phyloP scores from a whole-genome alignment of 2,888 invertebrate species.

The Sarcophaga rosellei region DNA sequence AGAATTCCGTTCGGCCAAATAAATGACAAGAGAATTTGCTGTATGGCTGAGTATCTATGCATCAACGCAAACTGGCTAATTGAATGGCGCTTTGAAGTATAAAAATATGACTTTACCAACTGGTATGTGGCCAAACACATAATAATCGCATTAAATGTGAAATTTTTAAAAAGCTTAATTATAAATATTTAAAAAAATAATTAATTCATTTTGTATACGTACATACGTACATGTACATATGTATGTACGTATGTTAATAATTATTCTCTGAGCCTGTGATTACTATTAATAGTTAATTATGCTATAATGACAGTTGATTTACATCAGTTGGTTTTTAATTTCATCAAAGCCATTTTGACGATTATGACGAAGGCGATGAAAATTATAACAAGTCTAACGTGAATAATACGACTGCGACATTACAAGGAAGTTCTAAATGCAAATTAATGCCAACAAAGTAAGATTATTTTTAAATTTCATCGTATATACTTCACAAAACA shows the following conservation, averaged over 20 bases:
- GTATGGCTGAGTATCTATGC: background rate
- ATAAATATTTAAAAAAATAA: constrained; percentile 56
- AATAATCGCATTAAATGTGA: background rate
- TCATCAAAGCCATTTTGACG: no score
- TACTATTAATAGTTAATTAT: background rate
- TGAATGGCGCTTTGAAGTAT: background rate
- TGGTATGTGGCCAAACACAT: background rate
- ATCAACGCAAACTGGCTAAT: background rate
- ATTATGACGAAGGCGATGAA: no score
- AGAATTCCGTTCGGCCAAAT: constrained; percentile 6
- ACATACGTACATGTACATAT: no score
- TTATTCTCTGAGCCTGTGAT: background rate
- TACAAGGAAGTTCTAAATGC: no score
- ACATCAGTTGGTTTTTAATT: no score
- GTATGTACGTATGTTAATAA: no score
- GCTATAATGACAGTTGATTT: no score
- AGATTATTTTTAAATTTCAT: no score
- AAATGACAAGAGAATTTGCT: background rate
- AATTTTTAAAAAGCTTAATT: background rate
- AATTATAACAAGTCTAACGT: no score
- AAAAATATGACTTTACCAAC: background rate
- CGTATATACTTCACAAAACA: no score
- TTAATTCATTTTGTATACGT: constrained; percentile 41
- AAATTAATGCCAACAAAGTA: no score
- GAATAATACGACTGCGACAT: no score